Evolutionary conservation across 2,888 invertebrate genomes (phyloP), one percentile per base, ranked within the genome.

Genomic region (Lepidochrysops patricia): DNA sequence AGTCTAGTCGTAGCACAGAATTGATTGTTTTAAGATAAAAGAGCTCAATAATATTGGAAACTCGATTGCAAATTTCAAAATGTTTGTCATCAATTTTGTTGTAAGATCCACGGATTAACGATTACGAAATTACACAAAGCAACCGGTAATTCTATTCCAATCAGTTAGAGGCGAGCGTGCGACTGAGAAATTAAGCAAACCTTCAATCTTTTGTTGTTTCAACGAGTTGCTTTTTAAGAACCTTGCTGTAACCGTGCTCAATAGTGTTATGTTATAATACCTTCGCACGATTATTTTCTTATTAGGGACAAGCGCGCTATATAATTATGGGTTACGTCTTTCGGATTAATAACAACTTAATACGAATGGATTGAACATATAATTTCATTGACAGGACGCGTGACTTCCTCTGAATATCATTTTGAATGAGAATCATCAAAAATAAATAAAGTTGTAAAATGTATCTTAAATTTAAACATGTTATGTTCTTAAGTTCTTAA

Each of bases 111-210:
- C 43, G 19, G 43, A 43, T 43, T 19, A 43, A 19, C 12, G 32
- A 32, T 54, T 54, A 74, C 74, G 69, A 65, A 67, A 70, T 72
- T 67, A 72, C 71, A 67, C 70, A 76, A 75, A 77, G 76, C 72
- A 72, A 77, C 19, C 43, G 29, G 73, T 79, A 82, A 82, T 80
- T 80, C 75, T 71, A 75, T 76, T 74, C 73, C 73, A 77, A 81
- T 82, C 80, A 79, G 69, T 69, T 71, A 63, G 70, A 74, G 70
- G 72, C 75, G 76, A 83, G 82, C 85, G 84, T 85, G 85, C 76
- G 83, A 81, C 79, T 85, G 79, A 79, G 82, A 85, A 82, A 83
- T 85, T 80, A 81, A 81, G 79, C 78, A 82, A 84, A 77, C 78
- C 78, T 82, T 79, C 79, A 80, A 80, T 79, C 80, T 84, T 85